Conservation (phyloP, 2,888 invertebrate genomes). For the Rhamnusium bicolor region DNA sequence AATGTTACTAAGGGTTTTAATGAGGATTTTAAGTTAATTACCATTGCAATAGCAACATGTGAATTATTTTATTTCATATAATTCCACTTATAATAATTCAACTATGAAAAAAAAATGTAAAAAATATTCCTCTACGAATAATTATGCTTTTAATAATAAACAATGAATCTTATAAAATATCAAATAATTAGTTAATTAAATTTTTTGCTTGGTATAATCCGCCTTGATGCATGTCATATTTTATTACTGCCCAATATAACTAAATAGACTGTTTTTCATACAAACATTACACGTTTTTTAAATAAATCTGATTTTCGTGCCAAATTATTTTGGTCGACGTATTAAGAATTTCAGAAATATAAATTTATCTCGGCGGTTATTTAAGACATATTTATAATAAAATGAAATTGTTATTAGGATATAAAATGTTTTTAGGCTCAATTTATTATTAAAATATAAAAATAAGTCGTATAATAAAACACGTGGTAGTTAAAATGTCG, state of each 20-base stretch:
- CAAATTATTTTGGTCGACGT: neutral
- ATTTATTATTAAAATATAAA: neutral
- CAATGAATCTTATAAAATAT: neutral
- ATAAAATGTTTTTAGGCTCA: neutral
- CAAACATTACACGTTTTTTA: neutral
- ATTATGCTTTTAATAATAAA: too few species aligned
- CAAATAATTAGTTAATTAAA: neutral
- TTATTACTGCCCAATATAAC: neutral
- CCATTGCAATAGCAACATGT: too few species aligned
- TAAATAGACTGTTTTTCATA: neutral
- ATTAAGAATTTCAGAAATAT: neutral
- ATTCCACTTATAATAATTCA: too few species aligned
- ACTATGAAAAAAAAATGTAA: too few species aligned
- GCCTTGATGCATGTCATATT: neutral
- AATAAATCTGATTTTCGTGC: slow-evolving; percentile 3
- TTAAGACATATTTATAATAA: slow-evolving; percentile 5
- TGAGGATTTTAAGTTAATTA: too few species aligned
- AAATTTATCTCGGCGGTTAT: neutral
- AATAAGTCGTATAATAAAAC: neutral
- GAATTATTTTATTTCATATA: too few species aligned
- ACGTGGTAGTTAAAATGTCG: neutral
- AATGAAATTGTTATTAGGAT: neutral
- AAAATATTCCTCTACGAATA: neutral
- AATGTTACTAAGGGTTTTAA: too few species aligned
- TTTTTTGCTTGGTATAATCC: neutral